Base-by-base conservation (phyloP, 35 echinoderm and acorn worm species). In the Apostichopus parvimensis region DNA sequence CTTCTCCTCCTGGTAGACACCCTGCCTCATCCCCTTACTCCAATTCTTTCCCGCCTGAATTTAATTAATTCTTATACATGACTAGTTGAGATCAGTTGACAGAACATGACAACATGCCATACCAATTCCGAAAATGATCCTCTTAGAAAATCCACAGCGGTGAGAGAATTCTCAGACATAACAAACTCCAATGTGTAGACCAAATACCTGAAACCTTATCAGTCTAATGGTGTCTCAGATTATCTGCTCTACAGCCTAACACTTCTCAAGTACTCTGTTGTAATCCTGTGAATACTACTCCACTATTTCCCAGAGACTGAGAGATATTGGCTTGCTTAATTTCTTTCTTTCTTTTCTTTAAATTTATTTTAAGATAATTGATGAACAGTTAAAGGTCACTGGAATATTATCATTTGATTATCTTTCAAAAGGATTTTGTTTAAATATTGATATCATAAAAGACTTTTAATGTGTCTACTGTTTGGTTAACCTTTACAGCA, bases 151-250 rank as follows among this genome's bases (percentile, higher is more conserved):
- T 89, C 73, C 52, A 73, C 23, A 73, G 34, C 1, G 55, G 25
- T 10, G 9, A 14, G 66, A 12, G 58, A 9, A 89, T 62, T 76
- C 87, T 25, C 87, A 88, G 87, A 70, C 87, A 72, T 88, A 76
- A 88, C 61, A 88, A 88, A 70, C 13, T 55, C 26, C 64, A 65
- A 72, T 22, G 22, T 18, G 61, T 72, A 88, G 70, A 88, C 62
- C 62, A 88, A 76, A 76, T 76, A 72, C 18, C 22, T 76, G 70
- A n/a, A 88, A 88, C 23, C 45, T 72, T 65, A 72, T 72, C 87
- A 65, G 61, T 9, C 79, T 45, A 82, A 53, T n/a, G 9, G 64
- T 28, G 17, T 54, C 13, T 21, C 2, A 1, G 66, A 82, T 15
- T 18, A 18, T 15, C 71, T 14, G 10, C 64, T 8, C 11, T 17